Evolutionary conservation across 2,797 vertebrate genomes (phyloP).

Genomic region (Mastacembelus armatus): DNA sequence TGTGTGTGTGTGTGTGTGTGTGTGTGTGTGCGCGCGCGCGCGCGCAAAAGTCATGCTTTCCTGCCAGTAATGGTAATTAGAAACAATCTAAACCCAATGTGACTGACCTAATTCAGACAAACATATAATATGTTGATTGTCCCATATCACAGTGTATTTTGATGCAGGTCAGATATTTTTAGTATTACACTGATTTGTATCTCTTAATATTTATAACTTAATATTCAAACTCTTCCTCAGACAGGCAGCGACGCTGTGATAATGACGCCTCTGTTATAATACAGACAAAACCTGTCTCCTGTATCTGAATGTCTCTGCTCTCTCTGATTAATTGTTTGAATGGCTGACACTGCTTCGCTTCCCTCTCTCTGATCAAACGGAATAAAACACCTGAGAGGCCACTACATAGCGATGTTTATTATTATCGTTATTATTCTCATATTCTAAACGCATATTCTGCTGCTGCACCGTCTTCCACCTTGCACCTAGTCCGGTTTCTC

Average conservation of each 20-base stretch:
- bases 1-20: not conserved
- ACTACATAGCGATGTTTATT: constrained; percentile 2
- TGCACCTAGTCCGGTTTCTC: constrained; percentile 4
- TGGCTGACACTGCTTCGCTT: constrained; percentile 26
- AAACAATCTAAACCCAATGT: constrained; percentile 2
- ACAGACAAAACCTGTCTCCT: not conserved
- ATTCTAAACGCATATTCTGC: not conserved
- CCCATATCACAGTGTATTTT: not conserved
- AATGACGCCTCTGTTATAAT: not conserved
- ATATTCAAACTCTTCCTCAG: not conserved
- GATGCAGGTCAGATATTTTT: not conserved
- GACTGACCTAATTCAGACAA: not conserved
- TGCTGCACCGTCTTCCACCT: constrained; percentile 21
- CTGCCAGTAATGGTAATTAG: constrained; percentile 25
- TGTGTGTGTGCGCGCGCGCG: not conserved
- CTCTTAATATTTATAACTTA: too few species aligned
- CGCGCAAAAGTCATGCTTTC: too few species aligned
- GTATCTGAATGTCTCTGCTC: too few species aligned
- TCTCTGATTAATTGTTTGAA: too few species aligned
- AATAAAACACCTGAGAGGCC: constrained; percentile 48
- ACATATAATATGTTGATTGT: not conserved
- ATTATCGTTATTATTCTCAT: constrained; percentile 1
- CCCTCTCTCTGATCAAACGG: constrained; percentile 57
- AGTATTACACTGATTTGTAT: not conserved
- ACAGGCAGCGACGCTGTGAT: not conserved